Conservation (phyloP, 2,888 invertebrate species). For the Marasmarcha lunaedactyla region DNA sequence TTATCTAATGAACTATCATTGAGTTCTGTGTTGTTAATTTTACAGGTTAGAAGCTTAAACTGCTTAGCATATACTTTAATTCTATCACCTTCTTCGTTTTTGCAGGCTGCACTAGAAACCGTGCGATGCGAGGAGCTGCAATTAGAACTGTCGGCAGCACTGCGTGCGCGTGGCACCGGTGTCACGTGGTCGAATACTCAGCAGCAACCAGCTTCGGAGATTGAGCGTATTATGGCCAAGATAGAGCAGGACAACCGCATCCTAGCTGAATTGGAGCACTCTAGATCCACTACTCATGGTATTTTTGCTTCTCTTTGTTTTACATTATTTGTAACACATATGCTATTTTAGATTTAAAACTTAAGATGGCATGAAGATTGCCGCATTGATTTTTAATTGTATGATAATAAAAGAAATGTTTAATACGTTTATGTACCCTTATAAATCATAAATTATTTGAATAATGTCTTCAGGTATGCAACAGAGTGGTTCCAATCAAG, state of each 20-base stretch:
- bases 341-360: no score
- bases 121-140: conserved; percentile 90
- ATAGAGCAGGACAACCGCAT: conserved; percentile 92
- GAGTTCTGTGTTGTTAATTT: background rate
- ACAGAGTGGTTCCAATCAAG: conserved; percentile 78
- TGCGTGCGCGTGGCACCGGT: conserved; percentile 55
- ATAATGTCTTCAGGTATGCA: conserved; percentile 69
- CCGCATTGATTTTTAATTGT: no score
- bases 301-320: conserved; percentile 11
- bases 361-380: no score
- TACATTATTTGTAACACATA: background rate
- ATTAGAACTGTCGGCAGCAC: conserved; percentile 83
- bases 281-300: conserved; percentile 78
- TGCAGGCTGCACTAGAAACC: conserved; percentile 74
- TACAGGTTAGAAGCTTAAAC: no score
- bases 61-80: no score
- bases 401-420: no score
- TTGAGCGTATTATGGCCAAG: conserved; percentile 95
- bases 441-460: no score
- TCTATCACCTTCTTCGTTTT: no score
- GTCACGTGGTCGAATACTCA: conserved; percentile 48
- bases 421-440: no score
- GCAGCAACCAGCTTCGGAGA: conserved; percentile 76
- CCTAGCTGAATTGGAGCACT: conserved; percentile 90
- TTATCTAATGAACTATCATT: no score